Percentiles rank a stretch among this genome's conserved stretches.
Evolutionary conservation across 1,140 invertebrate species (phyloP).

Genomic region (Cephus cinctus): DNA sequence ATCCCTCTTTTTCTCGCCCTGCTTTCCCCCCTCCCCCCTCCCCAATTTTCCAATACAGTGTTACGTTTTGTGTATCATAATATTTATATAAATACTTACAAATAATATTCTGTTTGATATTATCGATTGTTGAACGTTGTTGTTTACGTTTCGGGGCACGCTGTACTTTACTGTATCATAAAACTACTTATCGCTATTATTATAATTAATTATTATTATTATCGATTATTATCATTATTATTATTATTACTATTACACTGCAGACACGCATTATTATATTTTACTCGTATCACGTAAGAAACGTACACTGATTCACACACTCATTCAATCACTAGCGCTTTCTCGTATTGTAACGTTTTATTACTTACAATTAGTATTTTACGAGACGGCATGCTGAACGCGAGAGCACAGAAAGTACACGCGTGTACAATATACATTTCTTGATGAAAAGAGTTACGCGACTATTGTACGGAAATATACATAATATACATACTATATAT

Average conservation of each 20-base stretch:
- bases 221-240: constrained; percentile 25
- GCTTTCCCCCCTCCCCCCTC: constrained; percentile 29
- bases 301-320: constrained; percentile 1
- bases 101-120: constrained; percentile 52
- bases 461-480: no score
- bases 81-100: constrained; percentile 38
- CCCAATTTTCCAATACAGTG: constrained; percentile 40
- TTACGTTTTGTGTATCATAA: constrained; percentile 53
- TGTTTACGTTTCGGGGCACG: constrained; percentile 53
- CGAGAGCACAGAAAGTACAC: no score
- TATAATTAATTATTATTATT: constrained; percentile 28
- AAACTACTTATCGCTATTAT: constrained; percentile 37
- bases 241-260: constrained; percentile 22
- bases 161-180: constrained; percentile 56
- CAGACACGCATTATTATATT: constrained; percentile 19
- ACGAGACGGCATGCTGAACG: constrained; percentile 28
- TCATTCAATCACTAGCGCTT: constrained; percentile 18
- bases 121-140: constrained; percentile 54
- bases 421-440: no score
- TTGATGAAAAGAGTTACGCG: no score
- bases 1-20: no score
- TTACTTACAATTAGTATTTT: constrained; percentile 24
- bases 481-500: no score
- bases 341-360: constrained; percentile 23
- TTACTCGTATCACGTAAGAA: constrained; percentile 20